Percentiles rank a stretch among this genome's conserved stretches.
These are phyloP conservation scores for Leptoteleia sp. DNA, from an alignment of 1,140 invertebrate genomes.

Conservation along the genomic window DNA sequence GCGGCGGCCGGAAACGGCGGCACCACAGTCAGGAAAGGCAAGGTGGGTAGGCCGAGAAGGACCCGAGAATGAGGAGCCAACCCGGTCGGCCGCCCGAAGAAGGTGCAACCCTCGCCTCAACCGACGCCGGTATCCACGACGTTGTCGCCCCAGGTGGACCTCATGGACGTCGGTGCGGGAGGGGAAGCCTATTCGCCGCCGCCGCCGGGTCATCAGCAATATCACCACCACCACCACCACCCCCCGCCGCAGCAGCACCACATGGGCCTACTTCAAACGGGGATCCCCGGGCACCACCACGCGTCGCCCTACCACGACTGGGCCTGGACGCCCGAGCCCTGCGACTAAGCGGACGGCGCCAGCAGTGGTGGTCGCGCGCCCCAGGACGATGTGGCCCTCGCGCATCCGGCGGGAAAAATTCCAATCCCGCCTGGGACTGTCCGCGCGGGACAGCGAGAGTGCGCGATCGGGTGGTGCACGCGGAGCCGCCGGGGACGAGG, in stretches of 20 bases:
- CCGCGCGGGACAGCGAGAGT: neutral
- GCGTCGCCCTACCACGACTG: constrained; percentile 76
- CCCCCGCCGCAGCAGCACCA: constrained; percentile 67
- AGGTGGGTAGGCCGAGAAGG: constrained; percentile 85
- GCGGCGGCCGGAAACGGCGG: constrained; percentile 82
- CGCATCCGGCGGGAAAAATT: neutral
- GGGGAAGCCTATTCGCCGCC: constrained; percentile 79
- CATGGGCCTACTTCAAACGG: constrained; percentile 72
- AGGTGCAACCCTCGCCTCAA: constrained; percentile 76
- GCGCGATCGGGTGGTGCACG: constrained; percentile 6
- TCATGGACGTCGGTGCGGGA: constrained; percentile 76
- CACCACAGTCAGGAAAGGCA: constrained; percentile 89
- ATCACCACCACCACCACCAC: constrained; percentile 68
- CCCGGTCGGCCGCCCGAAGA: constrained; percentile 81
- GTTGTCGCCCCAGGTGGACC: constrained; percentile 70
- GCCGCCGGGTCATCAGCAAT: constrained; percentile 79
- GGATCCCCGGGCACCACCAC: constrained; percentile 71
- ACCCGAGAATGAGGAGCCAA: constrained; percentile 86
- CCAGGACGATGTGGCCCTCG: constrained; percentile 2
- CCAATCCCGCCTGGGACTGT: constrained; percentile 1
- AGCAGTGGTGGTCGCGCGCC: too few species aligned
- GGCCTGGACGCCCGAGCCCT: constrained; percentile 77
- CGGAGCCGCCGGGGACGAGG: constrained; percentile 15
- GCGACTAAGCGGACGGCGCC: constrained; percentile 73
- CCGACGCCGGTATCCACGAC: constrained; percentile 68